Base-by-base conservation (phyloP, 2,113 vertebrate species). In the Coryphaenoides rupestris region DNA sequence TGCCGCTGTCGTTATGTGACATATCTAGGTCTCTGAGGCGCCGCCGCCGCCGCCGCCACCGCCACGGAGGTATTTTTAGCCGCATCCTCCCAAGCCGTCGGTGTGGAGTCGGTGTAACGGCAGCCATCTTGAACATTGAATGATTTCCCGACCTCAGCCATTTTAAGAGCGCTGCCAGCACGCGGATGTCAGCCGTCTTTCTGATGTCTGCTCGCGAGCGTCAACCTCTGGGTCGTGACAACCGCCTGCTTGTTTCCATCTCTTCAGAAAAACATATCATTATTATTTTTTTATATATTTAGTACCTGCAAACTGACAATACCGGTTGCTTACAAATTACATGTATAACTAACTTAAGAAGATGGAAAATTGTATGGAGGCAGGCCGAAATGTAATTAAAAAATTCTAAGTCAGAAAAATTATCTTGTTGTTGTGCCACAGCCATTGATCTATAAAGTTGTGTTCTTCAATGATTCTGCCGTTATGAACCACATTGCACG, bases 1-100 rank as follows among this genome's bases (percentile, higher is more conserved):
- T 33, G 56, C 28, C 72, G 56, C 49, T 73, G 64, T 62, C 65
- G 28, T 74, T 71, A 47, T 70, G 69, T 79, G 63, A 83, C 83
- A 84, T 74, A 81, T 84, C 79, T 83, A 55, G 77, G 79, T 80
- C 82, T 86, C 33, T 69, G 77, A 73, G 73, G 64, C 79, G 65
- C n/a, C n/a, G n/a, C n/a, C n/a, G n/a, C n/a, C n/a, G n/a, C n/a
- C n/a, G n/a, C n/a, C n/a, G n/a, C n/a, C n/a, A n/a, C n/a, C n/a
- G n/a, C 72, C 69, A 73, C 60, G 0, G 72, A 1, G 7, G 55
- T 79, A 72, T 76, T 78, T 86, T 85, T 77, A 83, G 68, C 65
- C 62, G 60, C 61, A 52, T 76, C 16, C 26, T 76, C 16, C 33
- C 78, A 75, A 65, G n/a, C n/a, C n/a, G n/a, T n/a, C 58, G 66